phyloP scores from a whole-genome alignment of 2,797 vertebrate species.

The Nannoperca obscura region DNA sequence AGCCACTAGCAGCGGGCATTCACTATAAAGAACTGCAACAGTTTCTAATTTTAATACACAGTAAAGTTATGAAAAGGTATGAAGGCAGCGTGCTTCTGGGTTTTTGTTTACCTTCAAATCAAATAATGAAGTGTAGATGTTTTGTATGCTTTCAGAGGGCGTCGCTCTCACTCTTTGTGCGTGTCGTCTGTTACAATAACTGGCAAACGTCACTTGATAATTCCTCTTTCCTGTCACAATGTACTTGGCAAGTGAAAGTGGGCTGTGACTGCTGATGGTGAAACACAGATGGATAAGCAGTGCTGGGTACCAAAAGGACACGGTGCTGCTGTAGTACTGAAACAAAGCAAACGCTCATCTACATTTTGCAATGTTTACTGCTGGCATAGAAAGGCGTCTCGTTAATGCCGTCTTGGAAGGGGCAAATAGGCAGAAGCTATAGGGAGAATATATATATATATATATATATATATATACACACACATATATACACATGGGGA shows the following conservation, averaged over 20 bases:
- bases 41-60: too few species aligned
- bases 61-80: too few species aligned
- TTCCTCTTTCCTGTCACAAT: constrained; percentile 37
- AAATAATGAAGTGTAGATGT: neutral
- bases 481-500: too few species aligned
- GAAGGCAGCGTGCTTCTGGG: too few species aligned
- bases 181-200: constrained; percentile 29
- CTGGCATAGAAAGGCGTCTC: constrained; percentile 1
- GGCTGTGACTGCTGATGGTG: constrained; percentile 28
- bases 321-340: constrained; percentile 2
- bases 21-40: too few species aligned
- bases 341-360: constrained; percentile 36
- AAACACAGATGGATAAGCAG: constrained; percentile 38
- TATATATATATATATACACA: neutral
- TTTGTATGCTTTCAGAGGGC: neutral
- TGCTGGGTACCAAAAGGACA: constrained; percentile 33
- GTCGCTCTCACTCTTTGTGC: constrained; percentile 8
- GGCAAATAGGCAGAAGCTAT: constrained; percentile 7
- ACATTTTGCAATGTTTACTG: constrained; percentile 47
- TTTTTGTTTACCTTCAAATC: neutral
- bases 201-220: constrained; percentile 50
- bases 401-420: constrained; percentile 17
- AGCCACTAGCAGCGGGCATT: too few species aligned
- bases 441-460: neutral
- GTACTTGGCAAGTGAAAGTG: constrained; percentile 38